These are phyloP conservation scores for Hypsibius dujardini DNA, from an alignment of 1,140 invertebrate genomes.

Conservation along the genomic window DNA sequence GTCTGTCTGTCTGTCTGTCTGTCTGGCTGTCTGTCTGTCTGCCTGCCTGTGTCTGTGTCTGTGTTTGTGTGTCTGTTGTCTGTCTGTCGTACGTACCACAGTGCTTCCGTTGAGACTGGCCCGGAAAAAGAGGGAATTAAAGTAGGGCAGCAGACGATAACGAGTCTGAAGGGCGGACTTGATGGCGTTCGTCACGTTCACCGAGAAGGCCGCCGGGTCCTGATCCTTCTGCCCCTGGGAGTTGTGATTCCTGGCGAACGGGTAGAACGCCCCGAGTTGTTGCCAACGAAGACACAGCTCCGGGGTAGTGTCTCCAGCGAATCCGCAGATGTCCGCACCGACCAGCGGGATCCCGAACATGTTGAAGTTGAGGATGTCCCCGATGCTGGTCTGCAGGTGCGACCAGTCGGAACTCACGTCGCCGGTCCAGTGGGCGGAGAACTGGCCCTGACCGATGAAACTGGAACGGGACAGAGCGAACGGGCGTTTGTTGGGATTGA, in stretches of 20 bases:
- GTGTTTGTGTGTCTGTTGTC: too few relatives aligned
- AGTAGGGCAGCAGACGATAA: constrained; percentile 57
- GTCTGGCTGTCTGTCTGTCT: too few relatives aligned
- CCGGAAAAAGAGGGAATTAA: constrained; percentile 60
- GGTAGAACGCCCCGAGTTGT: constrained; percentile 32
- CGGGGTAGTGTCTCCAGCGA: constrained; percentile 28
- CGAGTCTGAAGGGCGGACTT: constrained; percentile 45
- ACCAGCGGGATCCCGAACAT: constrained; percentile 50
- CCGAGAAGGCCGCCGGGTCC: constrained; percentile 53
- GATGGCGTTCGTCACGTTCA: constrained; percentile 44
- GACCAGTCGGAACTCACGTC: constrained; percentile 44
- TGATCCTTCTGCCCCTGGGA: constrained; percentile 36
- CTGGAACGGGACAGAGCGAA: constrained; percentile 66
- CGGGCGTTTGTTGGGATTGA: constrained; percentile 48
- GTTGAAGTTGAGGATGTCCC: constrained; percentile 55
- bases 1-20: too few relatives aligned
- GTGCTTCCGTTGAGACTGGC: constrained; percentile 50
- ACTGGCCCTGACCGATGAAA: constrained; percentile 57
- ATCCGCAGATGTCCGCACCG: constrained; percentile 31
- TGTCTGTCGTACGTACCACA: constrained; percentile 34
- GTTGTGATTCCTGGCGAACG: constrained; percentile 67
- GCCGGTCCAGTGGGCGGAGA: constrained; percentile 77
- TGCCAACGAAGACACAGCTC: constrained; percentile 21
- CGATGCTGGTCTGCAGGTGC: constrained; percentile 20
- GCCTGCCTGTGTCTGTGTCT: too few relatives aligned